Evolutionary conservation across 2,888 invertebrate genomes (phyloP), one percentile per base, ranked within the genome.

Genomic region (Rutpela maculata): DNA sequence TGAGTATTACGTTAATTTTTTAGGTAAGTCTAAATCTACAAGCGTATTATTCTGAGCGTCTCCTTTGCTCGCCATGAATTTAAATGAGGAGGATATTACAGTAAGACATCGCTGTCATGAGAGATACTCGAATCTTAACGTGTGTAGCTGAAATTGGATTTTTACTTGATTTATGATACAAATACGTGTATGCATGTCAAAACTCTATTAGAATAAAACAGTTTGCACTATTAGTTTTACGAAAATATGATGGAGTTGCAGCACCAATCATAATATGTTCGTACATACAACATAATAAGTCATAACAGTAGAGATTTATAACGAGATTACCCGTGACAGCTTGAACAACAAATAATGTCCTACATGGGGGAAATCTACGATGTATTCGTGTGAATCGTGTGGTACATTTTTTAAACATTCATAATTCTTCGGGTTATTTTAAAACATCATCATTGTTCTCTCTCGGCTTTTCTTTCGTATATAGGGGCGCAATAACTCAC

Each of bases 111-210:
- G 78, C 80, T 78, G 82, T 82, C 82, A 80, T 63, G 81, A 78
- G 78, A 81, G 78, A 76, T 78, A 73, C 80, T 78, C 75, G 74
- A 79, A 79, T 80, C 81, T 82, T 77, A 81, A 79, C 81, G 82
- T 81, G 80, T 81, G 80, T 78, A 80, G 80, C 80, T 70, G 79
- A 77, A 81, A 82, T 83, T 83, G 82, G 82, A 83, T 83, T 83
- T 82, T 83, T 83, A 74, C 74, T 75, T 83, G 83, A 83, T 83
- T 83, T 83, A 83, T 83, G 82, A 81, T 76, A 81, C 81, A 81
- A 83, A 82, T 82, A 82, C 83, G 83, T 83, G 83, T 76, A 74
- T 78, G 81, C 82, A 82, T 78, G 77, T 78, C 80, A 79, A 78
- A 75, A 75, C 77, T 70, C 76, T 75, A 81, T 81, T 80, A 80